These are phyloP conservation scores for Bambusicola thoracicus DNA, from an alignment of 2,113 vertebrate genomes.

Conservation along the genomic window DNA sequence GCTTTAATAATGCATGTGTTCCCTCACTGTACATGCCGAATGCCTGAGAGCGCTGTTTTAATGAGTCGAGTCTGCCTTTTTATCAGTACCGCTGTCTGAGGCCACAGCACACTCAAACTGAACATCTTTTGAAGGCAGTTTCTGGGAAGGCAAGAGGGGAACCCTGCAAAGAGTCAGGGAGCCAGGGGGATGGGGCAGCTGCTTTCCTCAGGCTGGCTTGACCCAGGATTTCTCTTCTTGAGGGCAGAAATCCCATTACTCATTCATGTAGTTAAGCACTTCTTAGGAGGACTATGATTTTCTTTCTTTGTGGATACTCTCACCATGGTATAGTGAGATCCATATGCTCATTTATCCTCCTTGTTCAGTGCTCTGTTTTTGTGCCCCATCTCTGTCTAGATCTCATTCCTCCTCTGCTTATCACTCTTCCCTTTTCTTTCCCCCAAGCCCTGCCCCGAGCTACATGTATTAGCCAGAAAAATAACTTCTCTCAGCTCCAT, in stretches of 20 bases:
- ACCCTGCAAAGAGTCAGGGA: background rate
- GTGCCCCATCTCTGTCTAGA: background rate
- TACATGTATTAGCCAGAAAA: background rate
- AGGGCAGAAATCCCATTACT: background rate
- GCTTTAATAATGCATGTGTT: slow-evolving; percentile 17
- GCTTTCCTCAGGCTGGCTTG: background rate
- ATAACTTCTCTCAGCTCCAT: background rate
- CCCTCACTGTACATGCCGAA: background rate
- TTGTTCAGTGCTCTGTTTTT: background rate
- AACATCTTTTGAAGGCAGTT: background rate
- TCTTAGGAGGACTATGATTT: background rate
- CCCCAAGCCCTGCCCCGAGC: background rate
- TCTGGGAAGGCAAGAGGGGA: background rate
- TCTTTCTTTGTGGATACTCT: background rate
- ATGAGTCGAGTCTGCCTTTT: background rate
- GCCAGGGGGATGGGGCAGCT: background rate
- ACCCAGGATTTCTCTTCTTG: background rate
- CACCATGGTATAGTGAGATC: background rate
- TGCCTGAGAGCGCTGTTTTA: slow-evolving; percentile 41
- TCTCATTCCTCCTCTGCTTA: background rate
- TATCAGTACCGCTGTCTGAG: background rate
- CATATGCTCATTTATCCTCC: background rate
- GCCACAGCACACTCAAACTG: background rate
- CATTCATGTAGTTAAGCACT: background rate
- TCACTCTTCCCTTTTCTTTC: background rate